These are phyloP conservation scores for Aegotheles bennettii DNA, from an alignment of 2,113 vertebrate genomes.

Conservation along the genomic window DNA sequence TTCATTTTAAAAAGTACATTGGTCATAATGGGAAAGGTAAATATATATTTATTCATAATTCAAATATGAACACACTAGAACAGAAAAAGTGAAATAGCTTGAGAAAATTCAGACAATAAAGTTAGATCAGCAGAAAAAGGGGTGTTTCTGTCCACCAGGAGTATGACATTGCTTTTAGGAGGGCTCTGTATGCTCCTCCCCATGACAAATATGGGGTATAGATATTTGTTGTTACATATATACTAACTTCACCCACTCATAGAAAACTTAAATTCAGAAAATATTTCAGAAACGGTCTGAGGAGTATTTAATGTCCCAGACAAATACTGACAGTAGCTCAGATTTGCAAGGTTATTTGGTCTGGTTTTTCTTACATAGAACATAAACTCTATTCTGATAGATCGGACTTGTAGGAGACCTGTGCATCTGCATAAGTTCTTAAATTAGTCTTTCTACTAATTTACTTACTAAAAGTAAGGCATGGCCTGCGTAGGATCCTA, in stretches of 20 bases:
- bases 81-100: background rate
- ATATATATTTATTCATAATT: background rate
- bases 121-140: background rate
- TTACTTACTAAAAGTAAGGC: too few relatives aligned
- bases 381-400: background rate
- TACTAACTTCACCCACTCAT: background rate
- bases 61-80: background rate
- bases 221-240: background rate
- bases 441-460: background rate
- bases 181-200: background rate
- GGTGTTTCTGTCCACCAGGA: background rate
- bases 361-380: background rate
- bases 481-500: fast-evolving
- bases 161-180: background rate
- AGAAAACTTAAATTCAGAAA: background rate
- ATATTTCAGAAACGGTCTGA: background rate
- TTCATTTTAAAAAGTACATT: background rate
- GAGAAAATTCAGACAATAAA: background rate
- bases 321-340: background rate
- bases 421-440: background rate
- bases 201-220: background rate
- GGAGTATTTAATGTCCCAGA: background rate
- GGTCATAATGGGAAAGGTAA: background rate
- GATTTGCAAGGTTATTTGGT: background rate
- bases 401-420: background rate